Base-by-base conservation (phyloP, 2,113 vertebrate species). In the Coturnix japonica region DNA sequence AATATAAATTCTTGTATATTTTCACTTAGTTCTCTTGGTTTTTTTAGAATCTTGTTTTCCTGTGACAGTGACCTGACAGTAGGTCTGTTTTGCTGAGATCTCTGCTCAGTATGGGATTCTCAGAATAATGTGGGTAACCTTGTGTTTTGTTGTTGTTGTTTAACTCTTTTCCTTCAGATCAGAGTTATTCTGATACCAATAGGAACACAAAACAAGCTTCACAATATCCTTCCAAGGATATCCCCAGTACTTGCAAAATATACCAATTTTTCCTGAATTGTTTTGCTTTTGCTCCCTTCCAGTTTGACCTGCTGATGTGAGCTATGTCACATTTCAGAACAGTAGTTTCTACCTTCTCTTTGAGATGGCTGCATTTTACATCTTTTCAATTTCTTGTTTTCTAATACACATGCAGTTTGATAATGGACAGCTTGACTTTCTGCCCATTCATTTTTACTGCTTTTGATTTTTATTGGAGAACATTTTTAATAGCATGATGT, bases 401-500 rank as follows among this genome's bases (percentile, higher is more conserved):
- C 44, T 53, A 35, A 35, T 53, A 39, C 1, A 6, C 4, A 2
- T 67, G 13, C 4, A 44, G 21, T 33, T 76, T 13, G 33, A 57
- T 49, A 54, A 37, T 0, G 2, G 44, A 3, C 53, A 14, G 67
- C n/a, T 12, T 2, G 4, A 60, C 25, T 39, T 21, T 87, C 81
- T 11, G 35, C 13, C 13, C 20, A 9, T 75, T 85, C 20, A 21
- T 71, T 53, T 46, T 64, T 57, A 15, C 39, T 61, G 33, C 22
- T 59, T 63, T 14, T 7, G 3, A 19, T 25, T 87, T 87, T 47
- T 85, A 30, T 72, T 57, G 31, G 77, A 46, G 28, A 80, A 2
- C 18, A 6, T 23, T 15, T 60, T 71, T 21, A 17, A 11, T 26
- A 11, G 5, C 4, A 0, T 57, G 4, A 3, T 22, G 3, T 56